Percentiles rank a stretch among this genome's conserved stretches.
Conservation (phyloP, 2,888 invertebrate species). For the Drosophila peninsularis region DNA sequence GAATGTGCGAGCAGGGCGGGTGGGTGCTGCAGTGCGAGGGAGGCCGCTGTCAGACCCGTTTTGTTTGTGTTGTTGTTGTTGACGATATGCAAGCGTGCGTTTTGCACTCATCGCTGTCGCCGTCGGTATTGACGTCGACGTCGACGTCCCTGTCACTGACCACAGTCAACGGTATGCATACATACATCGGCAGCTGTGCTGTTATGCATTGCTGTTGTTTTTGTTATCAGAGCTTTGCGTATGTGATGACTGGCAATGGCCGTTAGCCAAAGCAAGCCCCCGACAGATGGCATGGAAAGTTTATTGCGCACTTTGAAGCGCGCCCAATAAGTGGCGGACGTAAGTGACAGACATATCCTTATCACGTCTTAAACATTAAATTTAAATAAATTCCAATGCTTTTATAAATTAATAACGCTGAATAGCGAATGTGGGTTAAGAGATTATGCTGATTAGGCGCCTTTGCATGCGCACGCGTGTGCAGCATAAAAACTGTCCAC, state of each 20-base stretch:
- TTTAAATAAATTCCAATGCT: slow-evolving; percentile 44
- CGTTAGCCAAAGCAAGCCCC: slow-evolving; percentile 26
- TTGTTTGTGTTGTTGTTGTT: slow-evolving; percentile 12
- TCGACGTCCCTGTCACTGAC: slow-evolving; percentile 58
- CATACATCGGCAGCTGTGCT: slow-evolving; percentile 32
- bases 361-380: slow-evolving; percentile 43
- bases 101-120: slow-evolving; percentile 37
- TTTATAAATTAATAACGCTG: slow-evolving; percentile 52
- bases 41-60: slow-evolving; percentile 22
- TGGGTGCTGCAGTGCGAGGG: slow-evolving; percentile 9
- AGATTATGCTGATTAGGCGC: slow-evolving; percentile 58
- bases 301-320: slow-evolving; percentile 23
- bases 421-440: slow-evolving; percentile 64
- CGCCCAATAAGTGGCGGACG: slow-evolving; percentile 28
- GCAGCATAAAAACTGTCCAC: slow-evolving; percentile 49
- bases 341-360: slow-evolving; percentile 39
- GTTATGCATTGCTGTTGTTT: slow-evolving; percentile 6
- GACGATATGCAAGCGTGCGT: slow-evolving; percentile 26
- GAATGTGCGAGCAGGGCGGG: background rate
- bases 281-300: slow-evolving; percentile 20
- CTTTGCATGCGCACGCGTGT: slow-evolving; percentile 29
- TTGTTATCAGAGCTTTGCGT: slow-evolving; percentile 31
- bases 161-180: slow-evolving; percentile 55
- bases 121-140: background rate
- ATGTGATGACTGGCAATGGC: slow-evolving; percentile 44